A percentile compares a stretch with the other conserved stretches of the same genome.
phyloP scores from a whole-genome alignment of 2,113 vertebrate genomes.

The Paramormyrops kingsleyae region DNA sequence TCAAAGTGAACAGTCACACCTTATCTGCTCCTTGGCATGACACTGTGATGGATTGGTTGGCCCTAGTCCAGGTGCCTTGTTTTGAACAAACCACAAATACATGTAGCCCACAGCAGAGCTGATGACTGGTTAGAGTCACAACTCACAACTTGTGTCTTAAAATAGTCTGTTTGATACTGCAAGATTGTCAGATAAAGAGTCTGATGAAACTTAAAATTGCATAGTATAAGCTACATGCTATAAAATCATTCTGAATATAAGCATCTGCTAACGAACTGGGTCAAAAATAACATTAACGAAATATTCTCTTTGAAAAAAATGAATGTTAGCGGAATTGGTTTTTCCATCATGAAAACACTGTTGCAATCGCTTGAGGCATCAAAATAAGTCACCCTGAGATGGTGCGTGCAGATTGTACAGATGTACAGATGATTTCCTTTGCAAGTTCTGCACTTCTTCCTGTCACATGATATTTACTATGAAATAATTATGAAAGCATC shows the following conservation, averaged over 20 bases:
- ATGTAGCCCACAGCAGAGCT: background rate
- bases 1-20: background rate
- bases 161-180: background rate
- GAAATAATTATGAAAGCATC: background rate
- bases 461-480: background rate
- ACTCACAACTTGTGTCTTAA: background rate
- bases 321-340: background rate
- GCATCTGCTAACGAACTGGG: background rate
- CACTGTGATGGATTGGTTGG: background rate
- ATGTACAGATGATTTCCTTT: background rate
- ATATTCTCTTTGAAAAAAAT: background rate
- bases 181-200: background rate
- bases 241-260: background rate
- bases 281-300: background rate
- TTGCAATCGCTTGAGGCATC: background rate
- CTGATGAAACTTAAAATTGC: background rate
- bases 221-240: background rate
- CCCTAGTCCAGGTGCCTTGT: too few relatives aligned
- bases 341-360: background rate
- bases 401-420: background rate
- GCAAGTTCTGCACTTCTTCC: background rate
- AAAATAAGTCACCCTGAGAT: background rate
- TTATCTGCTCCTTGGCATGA: background rate
- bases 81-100: background rate
- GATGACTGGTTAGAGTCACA: background rate